Percentiles rank a stretch among this genome's conserved stretches.
Evolutionary conservation across 2,797 vertebrate genomes (phyloP).

Genomic region (Poeciliopsis paucimaculata): DNA sequence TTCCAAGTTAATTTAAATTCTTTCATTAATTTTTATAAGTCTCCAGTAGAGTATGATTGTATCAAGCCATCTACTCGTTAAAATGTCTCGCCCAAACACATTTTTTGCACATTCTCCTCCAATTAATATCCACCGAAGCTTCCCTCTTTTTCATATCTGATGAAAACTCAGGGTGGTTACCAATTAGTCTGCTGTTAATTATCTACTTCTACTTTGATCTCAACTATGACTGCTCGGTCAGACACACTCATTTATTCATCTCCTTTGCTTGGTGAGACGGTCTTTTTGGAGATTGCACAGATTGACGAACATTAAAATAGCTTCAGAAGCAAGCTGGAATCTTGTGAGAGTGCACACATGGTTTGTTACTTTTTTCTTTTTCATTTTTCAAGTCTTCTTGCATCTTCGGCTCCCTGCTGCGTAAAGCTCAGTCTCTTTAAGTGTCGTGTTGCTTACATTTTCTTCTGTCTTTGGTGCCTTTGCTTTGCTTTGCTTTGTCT

Average conservation of each 20-base stretch:
- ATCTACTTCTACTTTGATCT: slow-evolving; percentile 85
- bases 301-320: slow-evolving; percentile 80
- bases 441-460: slow-evolving; percentile 33
- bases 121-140: slow-evolving; percentile 81
- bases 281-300: slow-evolving; percentile 80
- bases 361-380: slow-evolving; percentile 53
- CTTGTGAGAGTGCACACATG: slow-evolving; percentile 65
- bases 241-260: slow-evolving; percentile 83
- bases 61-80: slow-evolving; percentile 55
- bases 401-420: slow-evolving; percentile 53
- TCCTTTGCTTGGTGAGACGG: slow-evolving; percentile 75
- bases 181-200: slow-evolving; percentile 87
- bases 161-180: slow-evolving; percentile 84
- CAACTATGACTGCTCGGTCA: slow-evolving; percentile 81
- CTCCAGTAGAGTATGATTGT: slow-evolving; percentile 43
- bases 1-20: slow-evolving; percentile 31
- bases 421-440: slow-evolving; percentile 43
- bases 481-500: slow-evolving; percentile 16
- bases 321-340: slow-evolving; percentile 74
- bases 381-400: slow-evolving; percentile 42
- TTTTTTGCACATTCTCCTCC: slow-evolving; percentile 80
- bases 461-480: slow-evolving; percentile 25
- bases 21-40: slow-evolving; percentile 48
- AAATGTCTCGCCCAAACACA: slow-evolving; percentile 68
- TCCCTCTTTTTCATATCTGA: slow-evolving; percentile 78